Base-by-base conservation (phyloP, 2,113 vertebrate species). In the Genyomyrus donnyi region DNA sequence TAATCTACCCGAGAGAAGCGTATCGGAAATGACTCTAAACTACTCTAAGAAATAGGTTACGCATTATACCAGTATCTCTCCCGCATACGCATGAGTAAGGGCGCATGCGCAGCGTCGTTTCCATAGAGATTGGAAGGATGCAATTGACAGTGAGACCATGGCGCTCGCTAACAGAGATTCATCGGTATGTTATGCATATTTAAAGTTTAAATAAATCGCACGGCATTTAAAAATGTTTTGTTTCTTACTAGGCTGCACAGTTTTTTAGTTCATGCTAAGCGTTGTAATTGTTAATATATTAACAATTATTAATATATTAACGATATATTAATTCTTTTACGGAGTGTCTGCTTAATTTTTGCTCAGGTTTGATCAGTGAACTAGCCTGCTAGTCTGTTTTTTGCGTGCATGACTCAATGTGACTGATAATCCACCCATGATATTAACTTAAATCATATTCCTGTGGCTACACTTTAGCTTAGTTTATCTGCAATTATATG, bases 91-190 rank as follows among this genome's bases (percentile, higher is more conserved):
- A 56, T 62, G 56, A 70, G 62, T 31, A 31, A 70, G 27, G 15
- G 27, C 49, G n/a, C 49, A 7, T 53, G 49, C 17, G 27, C 39
- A 31, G 49, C 39, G 66, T 62, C 17, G 91, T 90, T 87, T 87
- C 89, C 58, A 91, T 89, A 58, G 87, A 39, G 66, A 87, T 88
- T 53, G 88, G 24, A n/a, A 80, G 39, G 11, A 89, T 62, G 19
- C 46, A 17, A 53, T 48, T 24, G 39, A 13, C 27, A 53, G n/a
- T 88, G 49, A 45, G 27, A 89, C 39, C 85, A 53, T 49, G 49
- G 45, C 58, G 62, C 58, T 50, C 21, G 24, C 5, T 46, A 46
- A 58, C 19, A 27, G 35, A 58, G 6, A 58, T 88, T 15, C 13
- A 6, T 87, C 49, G 85, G 46, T 87, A 87, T n/a, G 85, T 52